Evolutionary conservation across 2,888 invertebrate species (phyloP), one percentile per base, ranked within the genome.

Genomic region (Brachyptera putata): DNA sequence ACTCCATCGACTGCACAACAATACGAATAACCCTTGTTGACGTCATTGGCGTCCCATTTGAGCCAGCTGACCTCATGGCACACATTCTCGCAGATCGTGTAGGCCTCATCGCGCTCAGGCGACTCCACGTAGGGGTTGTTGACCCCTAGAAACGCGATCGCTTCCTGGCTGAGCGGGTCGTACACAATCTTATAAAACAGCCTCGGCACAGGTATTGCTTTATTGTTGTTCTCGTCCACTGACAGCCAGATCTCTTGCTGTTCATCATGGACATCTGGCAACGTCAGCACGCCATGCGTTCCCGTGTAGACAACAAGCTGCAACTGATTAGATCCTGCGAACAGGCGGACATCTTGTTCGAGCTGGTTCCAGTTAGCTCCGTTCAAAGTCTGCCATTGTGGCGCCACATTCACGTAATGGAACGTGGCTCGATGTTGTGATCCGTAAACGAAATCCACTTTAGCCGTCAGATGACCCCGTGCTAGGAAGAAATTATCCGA

Each of bases 331-430:
- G 34, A 36, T 1, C 66, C 67, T 0, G 78, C 79, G 63, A 76
- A 78, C 13, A 69, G 69, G 56, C 82, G 73, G 4, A 79, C 73
- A 60, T 73, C 72, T 2, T 66, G 66, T 72, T 84, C 84, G n/a
- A 80, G 69, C 1, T 67, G 66, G 41, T 75, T 71, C 84, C 84
- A 84, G 65, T 81, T 82, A 13, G 78, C 78, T 0, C 72, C 78
- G 67, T 85, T 85, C 67, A 84, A 80, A 2, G 73, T 74, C 66
- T 84, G 82, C 85, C 85, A 87, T 65, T 86, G 86, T 1, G 86
- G 85, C 1, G 82, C 82, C 1, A 78, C 79, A 68, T 87, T 87
- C 55, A 84, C 73, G 68, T 81, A 85, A 70, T 82, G 83, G 71
- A 85, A 85, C 0, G 82, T 80, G 0, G 82, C 71, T 0, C 77